Conservation (phyloP, 2,797 vertebrate genomes). For the Onychomys arenicola region DNA sequence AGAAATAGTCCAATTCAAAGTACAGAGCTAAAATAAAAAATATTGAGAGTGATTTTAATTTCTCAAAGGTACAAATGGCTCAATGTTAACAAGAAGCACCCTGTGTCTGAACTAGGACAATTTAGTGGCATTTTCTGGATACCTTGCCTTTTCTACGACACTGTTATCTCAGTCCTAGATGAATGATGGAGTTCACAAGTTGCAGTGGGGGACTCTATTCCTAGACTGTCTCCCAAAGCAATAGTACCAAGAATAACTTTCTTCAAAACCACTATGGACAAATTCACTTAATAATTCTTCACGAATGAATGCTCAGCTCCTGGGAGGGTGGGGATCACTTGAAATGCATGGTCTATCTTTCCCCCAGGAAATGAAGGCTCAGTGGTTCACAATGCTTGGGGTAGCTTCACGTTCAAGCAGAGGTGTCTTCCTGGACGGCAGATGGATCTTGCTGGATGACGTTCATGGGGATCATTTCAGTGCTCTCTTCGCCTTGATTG, state of each 20-base stretch:
- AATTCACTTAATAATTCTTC: slow-evolving; percentile 72
- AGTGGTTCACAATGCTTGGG: slow-evolving; percentile 41
- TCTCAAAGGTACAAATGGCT: slow-evolving; percentile 80
- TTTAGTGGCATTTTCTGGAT: slow-evolving; percentile 81
- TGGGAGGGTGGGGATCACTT: slow-evolving; percentile 71
- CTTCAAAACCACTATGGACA: slow-evolving; percentile 59
- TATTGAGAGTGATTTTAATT: slow-evolving; percentile 75
- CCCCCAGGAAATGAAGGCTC: slow-evolving; percentile 79
- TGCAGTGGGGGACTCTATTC: slow-evolving; percentile 73
- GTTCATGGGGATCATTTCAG: slow-evolving; percentile 92
- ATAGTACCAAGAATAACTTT: slow-evolving; percentile 76
- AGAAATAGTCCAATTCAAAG: slow-evolving; percentile 77
- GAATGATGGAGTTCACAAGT: slow-evolving; percentile 83
- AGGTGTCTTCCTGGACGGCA: slow-evolving; percentile 91
- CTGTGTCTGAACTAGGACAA: slow-evolving; percentile 81
- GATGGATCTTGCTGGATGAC: slow-evolving; percentile 92
- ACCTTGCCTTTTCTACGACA: slow-evolving; percentile 66
- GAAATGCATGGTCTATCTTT: slow-evolving; percentile 52
- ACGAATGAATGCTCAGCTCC: slow-evolving; percentile 75
- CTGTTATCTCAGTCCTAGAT: slow-evolving; percentile 69
- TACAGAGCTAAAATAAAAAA: slow-evolving; percentile 75
- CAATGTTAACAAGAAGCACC: slow-evolving; percentile 79
- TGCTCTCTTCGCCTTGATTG: slow-evolving; percentile 89
- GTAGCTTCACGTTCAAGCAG: slow-evolving; percentile 87
- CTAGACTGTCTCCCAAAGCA: slow-evolving; percentile 81